Base-by-base conservation (phyloP, 2,113 vertebrate genomes). In the Hystrix cristata region DNA sequence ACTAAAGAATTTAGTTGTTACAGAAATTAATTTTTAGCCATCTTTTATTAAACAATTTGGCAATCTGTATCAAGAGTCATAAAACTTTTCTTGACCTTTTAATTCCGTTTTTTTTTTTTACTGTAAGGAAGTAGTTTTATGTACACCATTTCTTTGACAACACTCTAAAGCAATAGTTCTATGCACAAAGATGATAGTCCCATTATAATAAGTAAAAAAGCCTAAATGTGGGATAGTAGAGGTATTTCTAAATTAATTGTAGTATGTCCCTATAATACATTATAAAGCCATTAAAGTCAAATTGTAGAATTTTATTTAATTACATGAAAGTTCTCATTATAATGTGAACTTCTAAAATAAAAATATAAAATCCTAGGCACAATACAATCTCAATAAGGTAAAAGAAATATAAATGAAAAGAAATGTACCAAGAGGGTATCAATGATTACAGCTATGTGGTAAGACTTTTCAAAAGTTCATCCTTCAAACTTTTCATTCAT, bases 371-470 rank as follows among this genome's bases (percentile, higher is more conserved):
- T 48, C 87, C 1, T 82, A 57, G 87, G 53, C 7, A 89, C 23
- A 76, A 79, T 88, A 31, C 67, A 34, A 18, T 60, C 29, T 95
- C 25, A 95, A 21, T 92, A 92, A 65, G 69, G 16, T 86, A 67
- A 95, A 92, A 87, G 46, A 85, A 62, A 94, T 19, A 82, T 62
- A 93, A 95, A 89, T 76, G 62, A 92, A 96, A 97, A 12, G 51
- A 94, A 90, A 76, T 92, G 23, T 80, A 62, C 18, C 46, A 84
- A 92, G 62, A 74, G 57, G 64, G 13, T 13, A 83, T 87, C 34
- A 85, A 43, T 83, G 57, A 87, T 95, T 89, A 59, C 8, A 29
- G 95, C 51, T 59, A 57, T 5, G 31, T 79, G 34, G 92, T 92
- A 71, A 95, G 51, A 95, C 18, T 88, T 65, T 88, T 71, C 72